phyloP scores from a whole-genome alignment of 1,140 invertebrate species.

The Adoxophyes honmai region DNA sequence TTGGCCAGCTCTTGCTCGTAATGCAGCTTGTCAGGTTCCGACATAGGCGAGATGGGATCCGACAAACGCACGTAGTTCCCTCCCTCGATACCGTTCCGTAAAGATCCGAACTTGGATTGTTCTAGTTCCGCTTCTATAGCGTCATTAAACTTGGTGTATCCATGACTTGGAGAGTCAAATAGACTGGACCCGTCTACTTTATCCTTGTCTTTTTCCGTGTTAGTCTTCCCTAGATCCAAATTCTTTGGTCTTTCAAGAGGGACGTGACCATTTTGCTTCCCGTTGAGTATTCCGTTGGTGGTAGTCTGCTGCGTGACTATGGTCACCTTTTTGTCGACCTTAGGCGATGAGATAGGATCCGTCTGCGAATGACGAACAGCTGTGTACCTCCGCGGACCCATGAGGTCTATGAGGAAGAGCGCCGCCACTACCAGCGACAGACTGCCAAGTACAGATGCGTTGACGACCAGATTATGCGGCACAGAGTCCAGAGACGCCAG shows the following conservation, averaged over 20 bases:
- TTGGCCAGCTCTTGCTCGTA: conserved; percentile 67
- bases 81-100: conserved; percentile 58
- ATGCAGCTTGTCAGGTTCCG: conserved; percentile 50
- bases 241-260: conserved; percentile 53
- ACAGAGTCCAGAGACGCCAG: conserved; percentile 84
- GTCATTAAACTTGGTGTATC: conserved; percentile 47
- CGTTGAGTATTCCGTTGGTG: conserved; percentile 23
- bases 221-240: conserved; percentile 49
- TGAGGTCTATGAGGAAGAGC: conserved; percentile 83
- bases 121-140: conserved; percentile 56
- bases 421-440: conserved; percentile 82
- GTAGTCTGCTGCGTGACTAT: conserved; percentile 28
- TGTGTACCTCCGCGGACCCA: conserved; percentile 69
- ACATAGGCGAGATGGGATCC: conserved; percentile 53
- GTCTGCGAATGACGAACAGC: conserved; percentile 61
- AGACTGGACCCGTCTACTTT: conserved; percentile 38
- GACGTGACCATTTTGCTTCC: conserved; percentile 38
- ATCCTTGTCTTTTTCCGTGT: conserved; percentile 30
- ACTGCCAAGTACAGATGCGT: conserved; percentile 83
- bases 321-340: conserved; percentile 52
- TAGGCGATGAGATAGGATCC: conserved; percentile 52
- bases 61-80: conserved; percentile 61
- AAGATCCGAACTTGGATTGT: conserved; percentile 65
- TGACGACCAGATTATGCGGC: conserved; percentile 81
- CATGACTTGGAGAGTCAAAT: conserved; percentile 48